Evolutionary conservation across 92 coral and sea anemone species (phyloP).

Genomic region (Plumapathes pennacea): DNA sequence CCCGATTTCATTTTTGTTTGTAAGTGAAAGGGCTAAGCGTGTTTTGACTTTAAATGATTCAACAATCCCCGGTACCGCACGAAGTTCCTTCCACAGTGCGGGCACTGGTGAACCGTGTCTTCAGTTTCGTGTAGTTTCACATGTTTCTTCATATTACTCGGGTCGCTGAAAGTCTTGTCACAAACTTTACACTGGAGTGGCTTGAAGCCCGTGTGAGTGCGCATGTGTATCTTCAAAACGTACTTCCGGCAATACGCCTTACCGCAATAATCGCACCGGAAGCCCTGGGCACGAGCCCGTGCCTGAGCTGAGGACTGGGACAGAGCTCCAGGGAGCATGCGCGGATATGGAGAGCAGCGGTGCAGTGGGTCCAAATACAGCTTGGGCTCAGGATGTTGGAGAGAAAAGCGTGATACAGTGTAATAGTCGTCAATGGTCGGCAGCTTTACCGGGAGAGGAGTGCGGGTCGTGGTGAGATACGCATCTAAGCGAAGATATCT

Average conservation of each 20-base stretch:
- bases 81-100: slow-evolving; percentile 89
- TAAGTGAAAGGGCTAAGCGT: slow-evolving; percentile 37
- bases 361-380: slow-evolving; percentile 30
- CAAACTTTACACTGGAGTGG: slow-evolving; percentile 96
- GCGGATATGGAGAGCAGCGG: slow-evolving; percentile 45
- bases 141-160: slow-evolving; percentile 98
- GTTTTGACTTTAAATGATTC: slow-evolving; percentile 85
- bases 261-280: slow-evolving; percentile 95
- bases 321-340: slow-evolving; percentile 35
- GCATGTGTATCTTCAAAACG: slow-evolving; percentile 96
- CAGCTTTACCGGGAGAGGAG: too few relatives aligned
- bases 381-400: slow-evolving; percentile 38
- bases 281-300: slow-evolving; percentile 64
- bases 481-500: too few relatives aligned
- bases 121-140: slow-evolving; percentile 92
- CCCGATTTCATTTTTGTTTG: too few relatives aligned
- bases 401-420: too few relatives aligned
- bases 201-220: slow-evolving; percentile 98
- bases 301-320: slow-evolving; percentile 30
- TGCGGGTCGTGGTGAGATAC: too few relatives aligned
- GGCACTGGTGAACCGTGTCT: slow-evolving; percentile 88
- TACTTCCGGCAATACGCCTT: slow-evolving; percentile 96
- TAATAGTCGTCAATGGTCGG: too few relatives aligned
- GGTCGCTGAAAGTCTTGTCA: slow-evolving; percentile 97
- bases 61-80: slow-evolving; percentile 81